Evolutionary conservation across 2,797 vertebrate genomes (phyloP).

Genomic region (Lophius americanus): DNA sequence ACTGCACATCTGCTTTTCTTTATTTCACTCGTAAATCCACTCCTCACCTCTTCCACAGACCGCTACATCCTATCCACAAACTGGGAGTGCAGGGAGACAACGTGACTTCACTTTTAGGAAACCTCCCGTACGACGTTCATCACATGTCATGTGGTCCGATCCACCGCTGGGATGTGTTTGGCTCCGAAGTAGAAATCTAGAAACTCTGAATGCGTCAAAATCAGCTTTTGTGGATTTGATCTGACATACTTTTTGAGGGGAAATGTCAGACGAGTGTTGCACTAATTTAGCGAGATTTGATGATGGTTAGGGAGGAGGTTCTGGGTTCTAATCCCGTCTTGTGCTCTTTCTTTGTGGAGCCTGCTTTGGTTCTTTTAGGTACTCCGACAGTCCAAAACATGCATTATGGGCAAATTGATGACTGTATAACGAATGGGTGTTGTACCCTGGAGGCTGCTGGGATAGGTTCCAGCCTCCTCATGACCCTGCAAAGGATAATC

Average conservation of each 20-base stretch:
- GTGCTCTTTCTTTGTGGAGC: too few species aligned
- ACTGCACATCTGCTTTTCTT: slow-evolving; percentile 29
- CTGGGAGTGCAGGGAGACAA: slow-evolving; percentile 2
- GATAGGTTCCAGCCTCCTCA: too few species aligned
- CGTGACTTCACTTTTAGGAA: not conserved
- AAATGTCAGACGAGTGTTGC: too few species aligned
- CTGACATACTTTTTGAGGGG: too few species aligned
- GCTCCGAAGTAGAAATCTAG: not conserved
- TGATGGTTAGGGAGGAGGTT: too few species aligned
- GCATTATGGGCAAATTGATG: not conserved
- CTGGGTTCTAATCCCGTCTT: too few species aligned
- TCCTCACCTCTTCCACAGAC: not conserved
- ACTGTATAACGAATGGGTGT: too few species aligned
- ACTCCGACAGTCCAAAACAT: slow-evolving; percentile 6
- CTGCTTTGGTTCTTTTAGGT: too few species aligned
- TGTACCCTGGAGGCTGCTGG: too few species aligned
- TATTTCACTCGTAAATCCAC: not conserved
- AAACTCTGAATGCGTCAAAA: not conserved
- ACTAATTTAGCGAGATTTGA: slow-evolving; percentile 5
- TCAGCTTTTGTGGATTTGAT: not conserved
- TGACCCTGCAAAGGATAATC: too few species aligned
- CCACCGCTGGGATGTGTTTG: not conserved
- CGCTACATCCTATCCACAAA: not conserved
- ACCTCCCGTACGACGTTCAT: not conserved
- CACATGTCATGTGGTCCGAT: not conserved